These are phyloP conservation scores for Epizoanthus fatuus DNA, from an alignment of 92 coral and sea anemone species.

Conservation along the genomic window DNA sequence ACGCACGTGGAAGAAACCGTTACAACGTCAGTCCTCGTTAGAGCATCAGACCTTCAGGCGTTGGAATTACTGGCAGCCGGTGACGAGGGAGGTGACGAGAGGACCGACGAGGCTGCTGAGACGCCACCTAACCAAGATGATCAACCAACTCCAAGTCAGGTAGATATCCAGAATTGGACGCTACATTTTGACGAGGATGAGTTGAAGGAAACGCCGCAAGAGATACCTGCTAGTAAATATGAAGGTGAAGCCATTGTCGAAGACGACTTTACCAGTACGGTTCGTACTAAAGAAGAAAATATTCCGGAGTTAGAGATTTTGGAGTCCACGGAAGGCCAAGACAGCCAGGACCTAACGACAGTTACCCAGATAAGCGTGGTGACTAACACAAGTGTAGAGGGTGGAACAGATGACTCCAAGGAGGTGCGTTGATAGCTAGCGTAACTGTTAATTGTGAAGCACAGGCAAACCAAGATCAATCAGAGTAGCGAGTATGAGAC, in stretches of 20 bases:
- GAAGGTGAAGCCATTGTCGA: slow-evolving; percentile 10
- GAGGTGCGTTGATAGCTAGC: slow-evolving; percentile 19
- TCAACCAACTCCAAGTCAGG: background rate
- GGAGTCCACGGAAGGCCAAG: slow-evolving; percentile 1
- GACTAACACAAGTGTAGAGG: slow-evolving; percentile 8
- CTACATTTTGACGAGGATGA: background rate
- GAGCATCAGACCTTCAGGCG: slow-evolving; percentile 19
- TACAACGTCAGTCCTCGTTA: slow-evolving; percentile 37
- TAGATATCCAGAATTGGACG: background rate
- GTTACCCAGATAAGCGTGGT: slow-evolving; percentile 13
- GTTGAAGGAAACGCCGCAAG: slow-evolving; percentile 4
- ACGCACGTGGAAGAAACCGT: slow-evolving; percentile 27
- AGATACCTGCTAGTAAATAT: slow-evolving; percentile 11
- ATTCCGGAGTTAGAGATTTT: slow-evolving; percentile 31
- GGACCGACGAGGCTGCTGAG: background rate
- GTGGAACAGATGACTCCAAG: slow-evolving; percentile 10
- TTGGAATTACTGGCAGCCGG: background rate
- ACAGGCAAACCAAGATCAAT: background rate
- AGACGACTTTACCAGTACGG: slow-evolving; percentile 24
- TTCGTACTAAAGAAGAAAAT: slow-evolving; percentile 24
- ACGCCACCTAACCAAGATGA: slow-evolving; percentile 1
- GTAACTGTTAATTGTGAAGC: background rate
- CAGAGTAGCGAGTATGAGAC: no score
- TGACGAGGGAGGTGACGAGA: slow-evolving; percentile 1
- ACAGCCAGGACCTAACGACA: slow-evolving; percentile 24